Conservation (phyloP, 2,797 vertebrate genomes). For the Amniataba percoides region DNA sequence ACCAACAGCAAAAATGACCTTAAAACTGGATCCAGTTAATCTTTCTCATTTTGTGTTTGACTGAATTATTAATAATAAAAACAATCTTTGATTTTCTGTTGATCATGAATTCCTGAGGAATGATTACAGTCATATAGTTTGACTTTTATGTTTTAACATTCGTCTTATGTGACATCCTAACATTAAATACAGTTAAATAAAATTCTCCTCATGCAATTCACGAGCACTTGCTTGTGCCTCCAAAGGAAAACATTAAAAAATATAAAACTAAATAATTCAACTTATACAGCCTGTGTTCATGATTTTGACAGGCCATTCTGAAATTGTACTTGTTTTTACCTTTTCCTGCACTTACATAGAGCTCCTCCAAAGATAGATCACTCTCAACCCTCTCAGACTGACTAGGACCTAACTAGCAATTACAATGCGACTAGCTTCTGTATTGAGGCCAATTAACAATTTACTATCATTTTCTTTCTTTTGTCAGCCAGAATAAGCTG, state of each 20-base stretch:
- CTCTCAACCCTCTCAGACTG: not conserved
- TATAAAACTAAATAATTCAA: not conserved
- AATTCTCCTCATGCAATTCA: not conserved
- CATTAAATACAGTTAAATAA: not conserved
- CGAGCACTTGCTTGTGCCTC: not conserved
- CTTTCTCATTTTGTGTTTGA: not conserved
- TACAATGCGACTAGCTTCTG: not conserved
- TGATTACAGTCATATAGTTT: not conserved
- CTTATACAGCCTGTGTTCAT: not conserved
- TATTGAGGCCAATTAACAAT: conserved; percentile 26
- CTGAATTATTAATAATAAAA: not conserved
- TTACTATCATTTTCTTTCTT: conserved; percentile 21
- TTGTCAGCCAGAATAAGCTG: not conserved
- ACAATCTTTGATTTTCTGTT: not conserved
- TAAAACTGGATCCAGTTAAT: not conserved
- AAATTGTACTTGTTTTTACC: not conserved
- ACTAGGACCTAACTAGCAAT: not conserved
- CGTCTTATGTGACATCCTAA: not conserved
- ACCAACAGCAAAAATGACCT: not conserved
- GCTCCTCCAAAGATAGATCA: not conserved
- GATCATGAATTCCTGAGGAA: too few relatives aligned
- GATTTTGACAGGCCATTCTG: not conserved
- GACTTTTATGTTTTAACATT: not conserved
- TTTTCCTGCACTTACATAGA: too few relatives aligned
- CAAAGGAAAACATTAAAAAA: not conserved